Conservation (phyloP, 2,797 vertebrate species). For the Coregonus sp. region DNA sequence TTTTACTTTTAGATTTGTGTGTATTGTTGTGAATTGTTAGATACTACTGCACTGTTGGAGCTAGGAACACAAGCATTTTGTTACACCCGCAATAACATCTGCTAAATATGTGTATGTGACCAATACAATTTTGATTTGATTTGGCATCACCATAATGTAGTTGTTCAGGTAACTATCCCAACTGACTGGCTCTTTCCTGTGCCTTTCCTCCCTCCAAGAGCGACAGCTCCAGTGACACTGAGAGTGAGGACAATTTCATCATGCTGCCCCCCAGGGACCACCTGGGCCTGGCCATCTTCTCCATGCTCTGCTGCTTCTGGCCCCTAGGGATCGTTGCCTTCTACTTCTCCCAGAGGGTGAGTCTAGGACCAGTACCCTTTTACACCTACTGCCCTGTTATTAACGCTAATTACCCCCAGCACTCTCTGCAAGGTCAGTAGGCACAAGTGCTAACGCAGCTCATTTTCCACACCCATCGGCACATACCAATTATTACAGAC, state of each 20-base stretch:
- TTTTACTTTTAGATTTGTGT: too few species aligned
- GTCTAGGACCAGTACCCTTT: neutral
- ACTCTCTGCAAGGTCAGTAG: conserved; percentile 64
- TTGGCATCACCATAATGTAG: neutral
- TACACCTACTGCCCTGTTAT: conserved; percentile 9
- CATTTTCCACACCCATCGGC: conserved; percentile 46
- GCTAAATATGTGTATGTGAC: too few species aligned
- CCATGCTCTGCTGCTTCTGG: conserved; percentile 97
- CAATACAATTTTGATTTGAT: too few species aligned
- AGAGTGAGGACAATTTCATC: conserved; percentile 90
- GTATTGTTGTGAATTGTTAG: too few species aligned
- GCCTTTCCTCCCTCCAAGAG: conserved; percentile 72
- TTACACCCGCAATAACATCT: too few species aligned
- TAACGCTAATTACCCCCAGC: conserved; percentile 52
- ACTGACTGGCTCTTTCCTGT: neutral
- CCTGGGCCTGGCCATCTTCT: conserved; percentile 90
- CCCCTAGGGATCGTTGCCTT: conserved; percentile 92
- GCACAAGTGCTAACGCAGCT: conserved; percentile 47
- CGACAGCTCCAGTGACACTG: conserved; percentile 86
- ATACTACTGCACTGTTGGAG: too few species aligned
- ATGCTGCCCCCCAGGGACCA: conserved; percentile 88
- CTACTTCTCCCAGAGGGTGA: conserved; percentile 52
- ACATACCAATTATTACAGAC: conserved; percentile 44
- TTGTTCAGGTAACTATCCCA: neutral
- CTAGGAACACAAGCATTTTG: too few species aligned